A percentile compares a stretch with the other conserved stretches of the same genome.
phyloP scores from a whole-genome alignment of 2,113 vertebrate genomes.

The Taxidea taxus region DNA sequence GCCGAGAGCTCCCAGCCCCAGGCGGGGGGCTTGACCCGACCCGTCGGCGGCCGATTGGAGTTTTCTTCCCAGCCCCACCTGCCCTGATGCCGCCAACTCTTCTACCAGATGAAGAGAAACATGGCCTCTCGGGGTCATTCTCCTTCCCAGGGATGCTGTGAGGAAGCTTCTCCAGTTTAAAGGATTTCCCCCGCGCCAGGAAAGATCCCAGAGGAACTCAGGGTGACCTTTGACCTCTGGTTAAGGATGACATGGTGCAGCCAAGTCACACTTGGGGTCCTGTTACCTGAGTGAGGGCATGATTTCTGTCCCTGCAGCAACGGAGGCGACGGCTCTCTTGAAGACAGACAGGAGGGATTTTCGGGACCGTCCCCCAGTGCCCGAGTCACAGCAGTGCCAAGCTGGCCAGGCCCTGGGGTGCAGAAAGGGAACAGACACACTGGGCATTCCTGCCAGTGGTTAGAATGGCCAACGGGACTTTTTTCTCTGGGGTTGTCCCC shows the following conservation, averaged over 20 bases:
- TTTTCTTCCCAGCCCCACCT: constrained; percentile 62
- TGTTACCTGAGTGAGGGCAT: constrained; percentile 40
- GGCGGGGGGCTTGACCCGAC: constrained; percentile 72
- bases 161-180: constrained; percentile 78
- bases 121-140: constrained; percentile 71
- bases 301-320: not conserved
- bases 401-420: not conserved
- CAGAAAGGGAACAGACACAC: not conserved
- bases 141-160: constrained; percentile 72
- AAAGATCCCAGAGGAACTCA: constrained; percentile 75
- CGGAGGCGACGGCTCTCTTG: not conserved
- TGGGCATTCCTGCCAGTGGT: not conserved
- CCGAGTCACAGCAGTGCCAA: not conserved
- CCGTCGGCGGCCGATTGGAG: constrained; percentile 68
- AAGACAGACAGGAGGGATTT: not conserved
- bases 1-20: not conserved
- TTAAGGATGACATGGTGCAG: constrained; percentile 72
- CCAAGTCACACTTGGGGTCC: constrained; percentile 66
- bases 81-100: constrained; percentile 52
- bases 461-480: accelerated
- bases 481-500: not conserved
- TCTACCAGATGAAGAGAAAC: constrained; percentile 59
- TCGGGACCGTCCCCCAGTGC: not conserved
- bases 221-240: constrained; percentile 71
- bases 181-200: constrained; percentile 70